Conservation (phyloP, 2,888 invertebrate genomes). For the Piscicola geometra region DNA sequence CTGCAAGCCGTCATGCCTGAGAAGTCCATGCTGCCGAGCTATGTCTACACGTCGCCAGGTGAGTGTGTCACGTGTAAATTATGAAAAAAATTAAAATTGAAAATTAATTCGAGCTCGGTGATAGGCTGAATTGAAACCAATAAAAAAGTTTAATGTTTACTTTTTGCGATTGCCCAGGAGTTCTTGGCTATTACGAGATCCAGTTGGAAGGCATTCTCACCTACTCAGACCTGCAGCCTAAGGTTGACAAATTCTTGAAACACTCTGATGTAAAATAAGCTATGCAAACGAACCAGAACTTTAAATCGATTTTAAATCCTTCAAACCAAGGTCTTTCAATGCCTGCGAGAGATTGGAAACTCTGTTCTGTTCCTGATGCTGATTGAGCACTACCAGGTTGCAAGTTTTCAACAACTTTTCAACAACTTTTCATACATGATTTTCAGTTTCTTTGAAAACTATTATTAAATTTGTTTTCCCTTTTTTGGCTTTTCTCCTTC, state of each 20-base stretch:
- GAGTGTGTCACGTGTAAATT: constrained; percentile 25
- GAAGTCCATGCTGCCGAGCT: constrained; percentile 79
- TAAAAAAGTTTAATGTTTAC: no score
- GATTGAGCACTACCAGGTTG: constrained; percentile 73
- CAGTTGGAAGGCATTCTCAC: constrained; percentile 90
- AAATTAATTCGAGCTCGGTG: no score
- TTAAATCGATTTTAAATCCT: no score
- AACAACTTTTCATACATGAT: not conserved
- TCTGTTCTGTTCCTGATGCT: constrained; percentile 87
- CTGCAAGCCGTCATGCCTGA: constrained; percentile 89
- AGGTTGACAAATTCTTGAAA: no score
- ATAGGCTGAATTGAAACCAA: no score
- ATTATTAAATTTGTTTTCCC: not conserved
- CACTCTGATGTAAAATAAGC: no score
- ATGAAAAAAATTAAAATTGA: not conserved
- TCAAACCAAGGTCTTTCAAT: constrained; percentile 69
- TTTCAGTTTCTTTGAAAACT: no score
- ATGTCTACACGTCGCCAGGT: constrained; percentile 92
- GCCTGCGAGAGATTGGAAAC: constrained; percentile 88
- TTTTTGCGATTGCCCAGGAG: no score
- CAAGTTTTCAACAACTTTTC: not conserved
- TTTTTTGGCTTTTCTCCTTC: not conserved
- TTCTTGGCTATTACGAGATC: constrained; percentile 68
- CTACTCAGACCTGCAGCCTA: constrained; percentile 88
- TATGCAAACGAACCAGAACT: no score